Conservation (phyloP, 2,113 vertebrate genomes). For the Rostratula benghalensis region DNA sequence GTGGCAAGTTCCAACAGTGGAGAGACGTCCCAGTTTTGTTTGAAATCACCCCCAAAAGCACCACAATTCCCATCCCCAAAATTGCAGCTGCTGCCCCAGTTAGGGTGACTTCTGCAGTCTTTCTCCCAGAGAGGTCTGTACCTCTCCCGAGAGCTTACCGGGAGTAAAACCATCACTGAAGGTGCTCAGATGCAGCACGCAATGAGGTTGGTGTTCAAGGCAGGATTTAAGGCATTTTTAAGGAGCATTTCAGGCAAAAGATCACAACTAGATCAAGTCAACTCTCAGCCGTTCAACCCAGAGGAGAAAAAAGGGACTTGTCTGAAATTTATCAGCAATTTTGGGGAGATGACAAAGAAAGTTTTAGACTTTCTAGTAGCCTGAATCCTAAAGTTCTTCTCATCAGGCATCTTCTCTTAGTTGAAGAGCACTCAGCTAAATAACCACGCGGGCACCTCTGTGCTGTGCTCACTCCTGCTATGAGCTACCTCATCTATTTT, state of each 20-base stretch:
- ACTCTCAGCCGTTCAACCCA: rapidly evolving
- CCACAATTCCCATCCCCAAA: neutral
- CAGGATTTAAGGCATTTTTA: neutral
- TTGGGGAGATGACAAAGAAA: neutral
- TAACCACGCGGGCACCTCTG: neutral
- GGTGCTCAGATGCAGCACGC: neutral
- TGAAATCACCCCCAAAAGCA: neutral
- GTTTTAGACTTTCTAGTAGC: neutral
- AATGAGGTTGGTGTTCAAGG: neutral
- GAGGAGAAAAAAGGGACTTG: neutral
- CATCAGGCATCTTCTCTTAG: neutral
- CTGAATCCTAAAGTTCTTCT: neutral
- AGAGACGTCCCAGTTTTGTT: neutral
- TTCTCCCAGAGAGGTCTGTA: neutral
- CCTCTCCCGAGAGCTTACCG: neutral
- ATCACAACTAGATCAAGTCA: neutral
- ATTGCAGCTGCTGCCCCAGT: neutral
- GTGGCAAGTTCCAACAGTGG: no score
- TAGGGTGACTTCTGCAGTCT: neutral
- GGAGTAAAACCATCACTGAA: neutral
- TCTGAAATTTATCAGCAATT: neutral
- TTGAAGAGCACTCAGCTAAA: neutral
- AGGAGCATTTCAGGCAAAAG: neutral
- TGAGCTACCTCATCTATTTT: neutral
- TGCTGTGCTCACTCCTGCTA: neutral